These are phyloP conservation scores for Sebastes diploproa DNA, from an alignment of 2,797 vertebrate genomes.

Conservation along the genomic window DNA sequence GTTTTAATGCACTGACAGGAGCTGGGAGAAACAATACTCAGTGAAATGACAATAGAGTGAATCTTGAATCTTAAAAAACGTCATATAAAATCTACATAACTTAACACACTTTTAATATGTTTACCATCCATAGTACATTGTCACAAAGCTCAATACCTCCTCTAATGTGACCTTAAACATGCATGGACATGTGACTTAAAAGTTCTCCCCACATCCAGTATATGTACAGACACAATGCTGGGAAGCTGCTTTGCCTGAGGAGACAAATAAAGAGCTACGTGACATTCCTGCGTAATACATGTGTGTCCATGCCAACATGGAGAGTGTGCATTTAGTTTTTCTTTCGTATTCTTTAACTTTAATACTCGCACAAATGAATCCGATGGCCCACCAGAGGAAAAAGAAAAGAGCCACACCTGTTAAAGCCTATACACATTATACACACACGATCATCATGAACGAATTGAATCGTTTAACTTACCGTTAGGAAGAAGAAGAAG, in stretches of 20 bases:
- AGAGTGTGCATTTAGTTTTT: background rate
- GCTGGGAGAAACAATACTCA: too few species aligned
- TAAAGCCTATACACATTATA: background rate
- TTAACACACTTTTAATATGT: background rate
- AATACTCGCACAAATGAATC: background rate
- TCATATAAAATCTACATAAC: background rate
- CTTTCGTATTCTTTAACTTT: background rate
- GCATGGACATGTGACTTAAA: background rate
- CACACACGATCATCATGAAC: too few species aligned
- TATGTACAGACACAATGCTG: background rate
- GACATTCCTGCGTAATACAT: background rate
- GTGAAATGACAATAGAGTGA: too few species aligned
- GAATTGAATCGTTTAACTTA: slow-evolving; percentile 38
- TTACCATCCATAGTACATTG: too few species aligned
- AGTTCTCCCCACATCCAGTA: background rate
- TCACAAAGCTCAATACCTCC: background rate
- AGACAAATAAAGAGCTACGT: background rate
- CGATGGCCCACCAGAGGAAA: background rate
- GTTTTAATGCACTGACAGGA: too few species aligned
- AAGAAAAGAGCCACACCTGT: slow-evolving; percentile 58
- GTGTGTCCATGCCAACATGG: background rate
- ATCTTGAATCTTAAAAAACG: too few species aligned
- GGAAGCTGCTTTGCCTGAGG: background rate
- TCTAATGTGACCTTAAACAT: background rate
- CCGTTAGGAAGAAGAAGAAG: slow-evolving; percentile 32